Base-by-base conservation (phyloP, 1,140 invertebrate genomes). In the Ceratina australensis region DNA sequence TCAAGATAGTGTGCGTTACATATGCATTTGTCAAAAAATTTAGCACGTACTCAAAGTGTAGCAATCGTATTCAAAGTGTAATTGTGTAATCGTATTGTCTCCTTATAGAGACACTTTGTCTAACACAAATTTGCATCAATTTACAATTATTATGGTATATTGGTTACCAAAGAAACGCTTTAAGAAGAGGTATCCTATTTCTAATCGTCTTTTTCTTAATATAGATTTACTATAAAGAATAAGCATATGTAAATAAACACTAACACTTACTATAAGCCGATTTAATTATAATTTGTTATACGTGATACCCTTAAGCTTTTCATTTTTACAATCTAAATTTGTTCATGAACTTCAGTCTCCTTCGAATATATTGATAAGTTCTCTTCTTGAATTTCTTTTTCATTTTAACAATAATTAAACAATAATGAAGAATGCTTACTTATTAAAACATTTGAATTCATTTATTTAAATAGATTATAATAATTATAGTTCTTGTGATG, bases 111-210 rank as follows among this genome's bases (percentile, higher is more conserved):
- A 78, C 22, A 20, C 13, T 13, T 20, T 67, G 24, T 26, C 50
- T 16, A 2, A 2, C 92, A 26, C 71, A 82, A 82, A 79, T 50
- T 60, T 33, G 52, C 52, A 50, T 74, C 33, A 60, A 59, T 22
- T 71, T 77, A 3, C 33, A 59, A 64, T 67, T 79, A 85, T 79
- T 78, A 90, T 90, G 87, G 78, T 87, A 72, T 86, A 85, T 81
- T 87, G 89, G 84, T 61, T 89, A 69, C 81, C 80, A 72, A 90
- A 87, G 79, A 90, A 86, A 78, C 86, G 84, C 66, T 80, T 87
- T 54, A 72, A 87, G 61, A 89, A 86, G 83, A 90, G 89, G 89
- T 89, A 90, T n/a, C n/a, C n/a, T 28, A 57, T 73, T n/a, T 59
- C 22, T 77, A 56, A 65, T 75, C 28, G 47, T 59, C 81, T 28